phyloP scores from a whole-genome alignment of 2,113 vertebrate species.

The Emberiza fucata region DNA sequence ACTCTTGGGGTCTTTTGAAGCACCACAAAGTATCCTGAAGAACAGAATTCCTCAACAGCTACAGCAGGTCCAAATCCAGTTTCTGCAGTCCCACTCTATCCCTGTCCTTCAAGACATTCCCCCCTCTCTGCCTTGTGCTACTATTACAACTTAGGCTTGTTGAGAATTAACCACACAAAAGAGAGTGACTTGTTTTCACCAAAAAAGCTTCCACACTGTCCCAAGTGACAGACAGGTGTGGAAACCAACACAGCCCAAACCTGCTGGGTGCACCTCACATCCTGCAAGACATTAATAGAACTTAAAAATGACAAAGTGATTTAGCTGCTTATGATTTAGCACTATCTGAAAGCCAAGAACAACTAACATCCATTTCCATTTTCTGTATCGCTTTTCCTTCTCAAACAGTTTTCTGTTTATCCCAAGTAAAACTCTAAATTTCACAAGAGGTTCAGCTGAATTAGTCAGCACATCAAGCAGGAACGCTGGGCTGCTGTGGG shows the following conservation, averaged over 20 bases:
- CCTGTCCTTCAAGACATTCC: neutral
- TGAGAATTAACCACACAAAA: neutral
- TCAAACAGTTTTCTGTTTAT: neutral
- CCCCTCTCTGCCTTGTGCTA: neutral
- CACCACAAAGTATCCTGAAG: neutral
- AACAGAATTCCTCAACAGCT: neutral
- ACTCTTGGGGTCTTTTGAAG: neutral
- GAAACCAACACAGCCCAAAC: neutral
- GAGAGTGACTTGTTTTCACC: neutral
- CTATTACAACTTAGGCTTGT: rapidly evolving
- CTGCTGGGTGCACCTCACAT: neutral
- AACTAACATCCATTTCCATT: neutral
- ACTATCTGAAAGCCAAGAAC: neutral
- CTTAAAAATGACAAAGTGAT: neutral
- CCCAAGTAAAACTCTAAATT: neutral
- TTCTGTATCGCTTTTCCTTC: neutral
- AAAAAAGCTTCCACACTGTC: neutral
- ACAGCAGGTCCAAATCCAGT: neutral
- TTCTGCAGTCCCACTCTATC: neutral
- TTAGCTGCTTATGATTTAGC: neutral
- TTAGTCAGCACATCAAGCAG: neutral
- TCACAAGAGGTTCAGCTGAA: neutral
- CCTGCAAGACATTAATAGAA: rapidly evolving
- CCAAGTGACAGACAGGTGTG: rapidly evolving
- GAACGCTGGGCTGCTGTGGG: neutral